Base-by-base conservation (phyloP, 2,888 invertebrate genomes). In the Dryocosmus kuriphilus region DNA sequence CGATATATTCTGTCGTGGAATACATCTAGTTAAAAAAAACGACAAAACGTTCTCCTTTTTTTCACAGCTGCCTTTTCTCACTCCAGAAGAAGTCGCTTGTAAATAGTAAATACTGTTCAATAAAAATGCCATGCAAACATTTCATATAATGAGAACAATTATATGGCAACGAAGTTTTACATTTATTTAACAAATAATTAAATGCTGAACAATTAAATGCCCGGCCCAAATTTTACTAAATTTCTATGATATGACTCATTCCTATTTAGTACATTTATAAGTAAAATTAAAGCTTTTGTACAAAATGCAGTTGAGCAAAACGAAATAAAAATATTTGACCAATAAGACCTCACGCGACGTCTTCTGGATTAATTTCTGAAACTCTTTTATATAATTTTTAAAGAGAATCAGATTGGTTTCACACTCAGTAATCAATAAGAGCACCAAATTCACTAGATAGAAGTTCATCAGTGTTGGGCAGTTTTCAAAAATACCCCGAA, bases 361-460 rank as follows among this genome's bases (percentile, higher is more conserved):
- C 71, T 71, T 71, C 71, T 71, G 71, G 71, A 71, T 71, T 51
- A 1, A n/a, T 46, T 71, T 71, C 30, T 27, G n/a, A 71, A 67
- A 46, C 46, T 27, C 51, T 30, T 51, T 30, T 51, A 5, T 22
- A 22, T 67, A 16, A 24, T n/a, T 46, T 16, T 2, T 30, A 1
- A n/a, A 71, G 30, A 71, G 30, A 71, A 30, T 51, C 46, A 24
- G 14, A 67, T 71, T 11, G 27, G 67, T 41, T 67, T 30, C n/a
- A 51, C 51, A 51, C 30, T 46, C 27, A 46, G 27, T 30, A 27
- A 71, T 71, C 46, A 46, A 71, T 71, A 71, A n/a, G 51, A 71
- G 71, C 71, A 71, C 71, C 71, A 71, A 32, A 51, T 30, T 51
- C 30, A 46, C 30, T 71, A 30, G 19, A 51, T 30, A 51, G 51